Conservation (phyloP, 2,113 vertebrate genomes). For the Alethe castanea region DNA sequence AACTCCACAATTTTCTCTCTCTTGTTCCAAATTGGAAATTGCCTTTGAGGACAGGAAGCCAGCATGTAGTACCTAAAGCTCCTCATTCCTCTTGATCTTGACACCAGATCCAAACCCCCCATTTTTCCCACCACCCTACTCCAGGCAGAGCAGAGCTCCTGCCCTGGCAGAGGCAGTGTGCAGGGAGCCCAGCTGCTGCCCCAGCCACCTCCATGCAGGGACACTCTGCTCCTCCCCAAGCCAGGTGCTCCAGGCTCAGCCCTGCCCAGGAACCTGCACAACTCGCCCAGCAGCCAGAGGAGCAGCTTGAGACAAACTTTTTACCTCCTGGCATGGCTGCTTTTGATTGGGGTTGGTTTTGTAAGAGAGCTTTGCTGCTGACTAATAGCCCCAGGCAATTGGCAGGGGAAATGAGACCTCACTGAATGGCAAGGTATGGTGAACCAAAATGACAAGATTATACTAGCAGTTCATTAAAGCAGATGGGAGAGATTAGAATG, state of each 20-base stretch:
- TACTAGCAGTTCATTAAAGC: slow-evolving; percentile 60
- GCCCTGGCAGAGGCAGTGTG: accelerated
- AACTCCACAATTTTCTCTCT: neutral
- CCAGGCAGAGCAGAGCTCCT: neutral
- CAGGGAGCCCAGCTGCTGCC: accelerated
- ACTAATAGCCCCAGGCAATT: slow-evolving; percentile 27
- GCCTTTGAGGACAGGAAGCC: neutral
- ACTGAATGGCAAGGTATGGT: neutral
- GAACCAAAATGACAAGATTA: slow-evolving; percentile 55
- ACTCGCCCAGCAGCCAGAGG: neutral
- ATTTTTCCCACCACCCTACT: accelerated
- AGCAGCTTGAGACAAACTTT: neutral
- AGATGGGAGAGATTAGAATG: slow-evolving; percentile 42
- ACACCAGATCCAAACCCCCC: neutral
- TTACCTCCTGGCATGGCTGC: neutral
- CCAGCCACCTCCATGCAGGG: neutral
- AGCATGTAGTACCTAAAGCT: neutral
- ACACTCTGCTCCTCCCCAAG: neutral
- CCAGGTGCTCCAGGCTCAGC: neutral
- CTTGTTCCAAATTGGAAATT: neutral
- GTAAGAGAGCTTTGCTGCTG: neutral
- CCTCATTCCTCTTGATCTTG: neutral
- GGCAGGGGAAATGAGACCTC: slow-evolving; percentile 45
- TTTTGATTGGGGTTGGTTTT: slow-evolving; percentile 2
- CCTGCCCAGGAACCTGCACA: neutral